phyloP scores from a whole-genome alignment of 2,888 invertebrate genomes.

The Ischnura elegans region DNA sequence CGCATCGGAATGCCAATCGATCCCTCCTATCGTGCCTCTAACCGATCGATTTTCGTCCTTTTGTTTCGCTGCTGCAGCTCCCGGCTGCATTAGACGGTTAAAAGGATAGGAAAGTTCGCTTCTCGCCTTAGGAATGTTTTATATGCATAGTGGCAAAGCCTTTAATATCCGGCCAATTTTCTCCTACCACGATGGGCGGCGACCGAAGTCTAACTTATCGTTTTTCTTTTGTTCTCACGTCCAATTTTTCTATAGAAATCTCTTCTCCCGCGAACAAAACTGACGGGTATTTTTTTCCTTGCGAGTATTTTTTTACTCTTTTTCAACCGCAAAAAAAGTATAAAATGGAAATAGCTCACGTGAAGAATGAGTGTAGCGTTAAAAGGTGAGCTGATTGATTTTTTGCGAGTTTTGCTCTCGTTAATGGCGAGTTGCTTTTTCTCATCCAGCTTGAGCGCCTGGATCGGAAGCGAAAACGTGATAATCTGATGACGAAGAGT shows the following conservation, averaged over 20 bases:
- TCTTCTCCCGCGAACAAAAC: neutral
- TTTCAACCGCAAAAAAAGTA: conserved; percentile 26
- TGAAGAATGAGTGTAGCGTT: neutral
- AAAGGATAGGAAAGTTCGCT: neutral
- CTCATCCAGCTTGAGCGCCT: neutral
- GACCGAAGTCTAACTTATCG: neutral
- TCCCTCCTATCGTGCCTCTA: neutral
- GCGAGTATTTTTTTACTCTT: neutral
- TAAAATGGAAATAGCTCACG: neutral
- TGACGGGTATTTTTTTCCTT: neutral
- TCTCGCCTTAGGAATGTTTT: neutral
- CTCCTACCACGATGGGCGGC: neutral
- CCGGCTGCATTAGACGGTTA: neutral
- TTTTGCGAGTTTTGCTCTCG: neutral
- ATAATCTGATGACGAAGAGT: conserved; percentile 52
- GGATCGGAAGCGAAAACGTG: conserved; percentile 5
- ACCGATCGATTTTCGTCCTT: conserved; percentile 49
- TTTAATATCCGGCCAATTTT: neutral
- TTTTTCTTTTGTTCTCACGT: neutral
- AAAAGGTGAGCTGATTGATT: conserved; percentile 45
- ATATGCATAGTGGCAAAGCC: neutral
- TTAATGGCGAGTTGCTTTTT: conserved; percentile 20
- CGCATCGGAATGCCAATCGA: conserved; percentile 45
- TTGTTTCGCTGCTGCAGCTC: conserved; percentile 14
- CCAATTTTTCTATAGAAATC: conserved; percentile 1